phyloP scores from a whole-genome alignment of 2,797 vertebrate genomes.

The Acanthurus lineatus region DNA sequence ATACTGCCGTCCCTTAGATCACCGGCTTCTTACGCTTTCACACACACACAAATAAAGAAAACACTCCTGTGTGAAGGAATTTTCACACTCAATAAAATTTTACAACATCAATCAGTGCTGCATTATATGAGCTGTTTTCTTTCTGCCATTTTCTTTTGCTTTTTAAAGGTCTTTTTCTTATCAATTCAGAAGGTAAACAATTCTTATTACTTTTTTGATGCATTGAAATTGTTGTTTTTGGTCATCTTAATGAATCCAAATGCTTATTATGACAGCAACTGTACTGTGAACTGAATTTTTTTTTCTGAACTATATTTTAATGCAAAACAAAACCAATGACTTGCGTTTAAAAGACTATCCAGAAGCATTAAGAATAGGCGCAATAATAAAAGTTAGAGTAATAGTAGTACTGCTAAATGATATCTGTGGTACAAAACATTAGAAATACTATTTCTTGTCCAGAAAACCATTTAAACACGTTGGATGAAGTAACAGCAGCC shows the following conservation, averaged over 20 bases:
- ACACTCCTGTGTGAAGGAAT: background rate
- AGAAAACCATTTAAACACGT: background rate
- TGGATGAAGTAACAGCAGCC: constrained; percentile 46
- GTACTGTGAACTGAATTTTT: too few relatives aligned
- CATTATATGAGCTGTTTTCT: background rate
- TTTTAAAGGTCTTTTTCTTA: background rate
- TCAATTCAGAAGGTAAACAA: background rate
- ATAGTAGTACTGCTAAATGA: background rate
- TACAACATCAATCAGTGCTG: constrained; percentile 1
- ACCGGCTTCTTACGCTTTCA: constrained; percentile 37
- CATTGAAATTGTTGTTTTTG: background rate
- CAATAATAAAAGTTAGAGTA: background rate
- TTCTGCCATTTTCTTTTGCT: background rate
- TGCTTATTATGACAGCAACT: background rate
- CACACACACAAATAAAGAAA: constrained; percentile 40
- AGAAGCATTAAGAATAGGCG: background rate
- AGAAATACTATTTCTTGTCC: background rate
- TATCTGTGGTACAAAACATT: constrained; percentile 10
- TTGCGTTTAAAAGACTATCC: background rate
- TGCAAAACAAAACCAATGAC: too few relatives aligned
- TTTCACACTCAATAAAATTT: constrained; percentile 34
- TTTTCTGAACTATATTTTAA: too few relatives aligned
- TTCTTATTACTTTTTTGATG: too few relatives aligned
- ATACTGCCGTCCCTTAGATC: constrained; percentile 64
- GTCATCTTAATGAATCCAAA: too few relatives aligned